These are phyloP conservation scores for Bagarius yarrelli DNA, from an alignment of 2,113 vertebrate species.

Conservation along the genomic window DNA sequence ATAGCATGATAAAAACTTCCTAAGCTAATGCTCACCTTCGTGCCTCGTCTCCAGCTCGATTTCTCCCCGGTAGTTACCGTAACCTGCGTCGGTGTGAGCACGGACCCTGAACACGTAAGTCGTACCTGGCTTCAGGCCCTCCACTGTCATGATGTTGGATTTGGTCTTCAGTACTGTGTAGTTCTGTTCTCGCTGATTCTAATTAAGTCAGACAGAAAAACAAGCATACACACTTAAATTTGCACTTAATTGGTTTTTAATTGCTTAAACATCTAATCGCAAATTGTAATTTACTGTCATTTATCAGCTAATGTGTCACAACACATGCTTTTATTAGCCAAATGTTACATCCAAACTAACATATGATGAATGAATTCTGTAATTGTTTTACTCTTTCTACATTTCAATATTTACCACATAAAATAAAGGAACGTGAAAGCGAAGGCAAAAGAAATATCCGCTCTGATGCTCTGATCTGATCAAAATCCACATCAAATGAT, in stretches of 20 bases:
- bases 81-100: constrained; percentile 91
- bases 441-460: background rate
- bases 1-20: too few species aligned
- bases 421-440: background rate
- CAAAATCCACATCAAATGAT: background rate
- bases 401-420: background rate
- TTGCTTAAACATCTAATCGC: background rate
- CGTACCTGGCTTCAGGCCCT: constrained; percentile 86
- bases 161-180: constrained; percentile 89
- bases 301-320: background rate
- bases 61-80: constrained; percentile 92
- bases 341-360: background rate
- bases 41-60: constrained; percentile 98
- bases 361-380: background rate
- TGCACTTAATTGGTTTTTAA: background rate
- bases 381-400: background rate
- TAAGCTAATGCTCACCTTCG: constrained; percentile 75
- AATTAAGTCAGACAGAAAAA: constrained; percentile 9
- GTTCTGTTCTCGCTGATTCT: constrained; percentile 90
- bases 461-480: too few species aligned
- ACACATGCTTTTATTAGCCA: background rate
- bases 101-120: constrained; percentile 94
- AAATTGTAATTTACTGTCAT: background rate
- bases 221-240: background rate
- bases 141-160: constrained; percentile 85